phyloP scores from a whole-genome alignment of 2,888 invertebrate species.

The Petrolisthes manimaculis region DNA sequence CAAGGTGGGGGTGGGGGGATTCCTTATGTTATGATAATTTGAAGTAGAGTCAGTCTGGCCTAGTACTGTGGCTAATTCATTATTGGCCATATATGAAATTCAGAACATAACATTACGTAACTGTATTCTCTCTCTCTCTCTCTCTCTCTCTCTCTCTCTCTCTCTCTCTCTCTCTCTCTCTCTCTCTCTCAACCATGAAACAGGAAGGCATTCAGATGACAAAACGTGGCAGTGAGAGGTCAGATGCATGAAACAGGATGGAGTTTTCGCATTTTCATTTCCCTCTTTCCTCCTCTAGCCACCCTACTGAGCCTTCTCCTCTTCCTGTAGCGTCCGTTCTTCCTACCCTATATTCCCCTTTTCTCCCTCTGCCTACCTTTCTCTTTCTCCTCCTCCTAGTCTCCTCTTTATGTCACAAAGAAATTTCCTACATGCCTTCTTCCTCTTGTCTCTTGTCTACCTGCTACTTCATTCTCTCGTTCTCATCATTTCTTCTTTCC shows the following conservation, averaged over 20 bases:
- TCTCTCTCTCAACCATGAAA: not conserved
- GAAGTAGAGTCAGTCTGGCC: no score
- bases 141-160: slow-evolving; percentile 18
- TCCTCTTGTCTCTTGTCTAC: not conserved
- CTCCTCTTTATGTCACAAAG: not conserved
- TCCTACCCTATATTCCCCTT: not conserved
- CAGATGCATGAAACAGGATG: slow-evolving; percentile 39
- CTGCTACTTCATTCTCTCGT: not conserved
- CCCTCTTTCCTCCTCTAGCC: not conserved
- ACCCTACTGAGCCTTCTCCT: not conserved
- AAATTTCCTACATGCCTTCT: not conserved
- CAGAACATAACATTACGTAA: no score
- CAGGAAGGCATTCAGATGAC: slow-evolving; percentile 39
- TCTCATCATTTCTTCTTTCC: not conserved
- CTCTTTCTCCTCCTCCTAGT: not conserved
- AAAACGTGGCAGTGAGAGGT: slow-evolving; percentile 25
- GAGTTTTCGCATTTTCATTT: slow-evolving; percentile 15
- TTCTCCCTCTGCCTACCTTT: not conserved
- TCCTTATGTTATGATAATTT: no score
- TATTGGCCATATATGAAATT: no score
- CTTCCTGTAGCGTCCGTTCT: not conserved
- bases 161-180: slow-evolving; percentile 7
- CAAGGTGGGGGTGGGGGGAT: no score
- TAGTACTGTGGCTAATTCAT: no score
- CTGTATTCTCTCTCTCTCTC: slow-evolving; percentile 5